Percentiles rank a stretch among this genome's conserved stretches.
phyloP scores from a whole-genome alignment of 2,888 invertebrate genomes.

The Phyllotreta cruciferae region DNA sequence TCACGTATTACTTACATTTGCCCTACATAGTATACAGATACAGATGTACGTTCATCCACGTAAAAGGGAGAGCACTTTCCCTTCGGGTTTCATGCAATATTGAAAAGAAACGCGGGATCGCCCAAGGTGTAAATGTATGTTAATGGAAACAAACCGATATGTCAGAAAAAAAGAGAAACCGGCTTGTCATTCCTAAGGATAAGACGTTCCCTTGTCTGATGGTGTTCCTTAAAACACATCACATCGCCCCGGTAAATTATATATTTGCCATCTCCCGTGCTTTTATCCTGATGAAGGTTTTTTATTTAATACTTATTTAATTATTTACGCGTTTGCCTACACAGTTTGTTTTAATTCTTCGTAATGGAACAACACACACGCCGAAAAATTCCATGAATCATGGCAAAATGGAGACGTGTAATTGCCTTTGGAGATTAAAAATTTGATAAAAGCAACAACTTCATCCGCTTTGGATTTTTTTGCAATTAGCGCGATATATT shows the following conservation, averaged over 20 bases:
- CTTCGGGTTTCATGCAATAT: slow-evolving; percentile 28
- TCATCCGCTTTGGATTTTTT: slow-evolving; percentile 9
- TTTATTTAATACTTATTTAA: no score
- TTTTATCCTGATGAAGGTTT: no score
- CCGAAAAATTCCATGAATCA: no score
- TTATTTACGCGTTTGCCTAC: no score
- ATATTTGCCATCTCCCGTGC: no score
- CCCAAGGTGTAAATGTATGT: slow-evolving; percentile 29
- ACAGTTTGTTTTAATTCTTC: no score
- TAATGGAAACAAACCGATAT: slow-evolving; percentile 27
- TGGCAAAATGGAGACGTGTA: not conserved
- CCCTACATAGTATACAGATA: slow-evolving; percentile 21
- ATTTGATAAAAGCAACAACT: slow-evolving; percentile 14
- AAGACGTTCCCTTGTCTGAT: not conserved
- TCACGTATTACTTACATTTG: slow-evolving; percentile 37
- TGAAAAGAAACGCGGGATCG: slow-evolving; percentile 32
- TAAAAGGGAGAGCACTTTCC: slow-evolving; percentile 21
- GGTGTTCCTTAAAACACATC: no score
- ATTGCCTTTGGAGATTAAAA: slow-evolving; percentile 1
- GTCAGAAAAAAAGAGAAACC: slow-evolving; percentile 20
- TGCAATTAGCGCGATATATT: slow-evolving; percentile 22
- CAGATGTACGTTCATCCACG: slow-evolving; percentile 28
- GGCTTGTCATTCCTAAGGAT: not conserved
- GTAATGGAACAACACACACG: no score
- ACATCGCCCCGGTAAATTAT: no score